A percentile compares a stretch with the other conserved stretches of the same genome.
Conservation (phyloP, 2,797 vertebrate genomes). For the Enteromius thamalakanensis region DNA sequence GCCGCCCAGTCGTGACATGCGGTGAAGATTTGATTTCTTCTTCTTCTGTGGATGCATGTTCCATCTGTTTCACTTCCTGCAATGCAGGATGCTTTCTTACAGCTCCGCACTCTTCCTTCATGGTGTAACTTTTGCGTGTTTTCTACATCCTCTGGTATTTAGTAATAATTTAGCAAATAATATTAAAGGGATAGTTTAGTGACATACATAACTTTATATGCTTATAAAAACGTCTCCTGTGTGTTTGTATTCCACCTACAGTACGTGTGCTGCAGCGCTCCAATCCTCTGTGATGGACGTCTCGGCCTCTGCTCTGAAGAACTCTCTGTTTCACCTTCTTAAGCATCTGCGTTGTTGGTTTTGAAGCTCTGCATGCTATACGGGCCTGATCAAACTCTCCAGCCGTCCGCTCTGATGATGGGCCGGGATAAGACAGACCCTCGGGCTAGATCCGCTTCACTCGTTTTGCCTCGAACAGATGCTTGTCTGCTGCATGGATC, state of each 20-base stretch:
- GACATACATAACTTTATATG: too few species aligned
- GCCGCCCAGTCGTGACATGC: neutral
- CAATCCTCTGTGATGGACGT: slow-evolving; percentile 54
- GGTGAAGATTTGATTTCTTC: neutral
- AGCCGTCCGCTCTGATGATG: slow-evolving; percentile 37
- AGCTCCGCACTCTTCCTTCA: neutral
- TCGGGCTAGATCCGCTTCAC: slow-evolving; percentile 22
- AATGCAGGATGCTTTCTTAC: neutral
- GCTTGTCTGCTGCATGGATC: slow-evolving; percentile 61
- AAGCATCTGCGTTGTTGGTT: slow-evolving; percentile 43
- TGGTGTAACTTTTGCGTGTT: neutral
- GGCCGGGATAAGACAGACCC: slow-evolving; percentile 21
- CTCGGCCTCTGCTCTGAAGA: slow-evolving; percentile 40
- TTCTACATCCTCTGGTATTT: neutral
- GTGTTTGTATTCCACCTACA: slow-evolving; percentile 1
- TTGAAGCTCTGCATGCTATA: neutral
- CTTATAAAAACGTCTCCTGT: neutral
- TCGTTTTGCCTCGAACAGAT: slow-evolving; percentile 38
- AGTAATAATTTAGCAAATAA: neutral
- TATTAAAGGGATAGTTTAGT: too few species aligned
- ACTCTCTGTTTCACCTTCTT: slow-evolving; percentile 46
- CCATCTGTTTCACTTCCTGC: slow-evolving; percentile 33
- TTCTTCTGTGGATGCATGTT: neutral
- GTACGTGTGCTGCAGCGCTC: neutral
- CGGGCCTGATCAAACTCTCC: neutral